A percentile compares a stretch with the other conserved stretches of the same genome.
Evolutionary conservation across 1,140 invertebrate genomes (phyloP).

Genomic region (Acyrthosiphon pisum): DNA sequence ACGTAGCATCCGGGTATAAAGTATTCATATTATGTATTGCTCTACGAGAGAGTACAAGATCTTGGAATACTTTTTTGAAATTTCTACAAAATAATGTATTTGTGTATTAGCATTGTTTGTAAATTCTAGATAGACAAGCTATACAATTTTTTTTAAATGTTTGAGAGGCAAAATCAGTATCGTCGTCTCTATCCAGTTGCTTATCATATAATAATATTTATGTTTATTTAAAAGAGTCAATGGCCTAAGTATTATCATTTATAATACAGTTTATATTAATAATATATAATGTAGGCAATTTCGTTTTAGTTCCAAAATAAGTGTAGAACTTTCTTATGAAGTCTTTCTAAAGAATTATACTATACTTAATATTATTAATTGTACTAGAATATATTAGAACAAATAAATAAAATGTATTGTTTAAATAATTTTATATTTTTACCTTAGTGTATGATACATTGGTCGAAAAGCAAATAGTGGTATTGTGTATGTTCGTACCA

Average conservation of each 20-base stretch:
- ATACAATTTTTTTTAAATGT: neutral
- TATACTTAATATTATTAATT: neutral
- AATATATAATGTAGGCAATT: neutral
- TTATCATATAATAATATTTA: too few relatives aligned
- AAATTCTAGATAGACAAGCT: neutral
- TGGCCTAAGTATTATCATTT: neutral
- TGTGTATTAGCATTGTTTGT: neutral
- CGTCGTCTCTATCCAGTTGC: too few relatives aligned
- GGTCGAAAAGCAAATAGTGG: conserved; percentile 98
- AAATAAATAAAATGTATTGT: neutral
- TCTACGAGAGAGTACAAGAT: conserved; percentile 94
- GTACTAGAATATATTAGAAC: neutral
- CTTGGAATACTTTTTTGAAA: conserved; percentile 97
- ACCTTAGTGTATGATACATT: conserved; percentile 97
- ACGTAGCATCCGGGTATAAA: conserved; percentile 94
- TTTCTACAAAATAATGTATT: conserved; percentile 70
- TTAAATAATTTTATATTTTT: conserved; percentile 58
- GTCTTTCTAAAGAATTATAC: too few relatives aligned
- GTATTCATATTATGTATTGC: conserved; percentile 99
- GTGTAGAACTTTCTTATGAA: neutral
- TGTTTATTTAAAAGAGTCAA: neutral
- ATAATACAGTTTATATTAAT: neutral
- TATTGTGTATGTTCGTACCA: conserved; percentile 97
- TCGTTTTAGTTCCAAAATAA: neutral
- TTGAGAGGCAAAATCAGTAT: neutral